These are phyloP conservation scores for Drosophila falleni DNA, from an alignment of 2,888 invertebrate species.

Conservation along the genomic window DNA sequence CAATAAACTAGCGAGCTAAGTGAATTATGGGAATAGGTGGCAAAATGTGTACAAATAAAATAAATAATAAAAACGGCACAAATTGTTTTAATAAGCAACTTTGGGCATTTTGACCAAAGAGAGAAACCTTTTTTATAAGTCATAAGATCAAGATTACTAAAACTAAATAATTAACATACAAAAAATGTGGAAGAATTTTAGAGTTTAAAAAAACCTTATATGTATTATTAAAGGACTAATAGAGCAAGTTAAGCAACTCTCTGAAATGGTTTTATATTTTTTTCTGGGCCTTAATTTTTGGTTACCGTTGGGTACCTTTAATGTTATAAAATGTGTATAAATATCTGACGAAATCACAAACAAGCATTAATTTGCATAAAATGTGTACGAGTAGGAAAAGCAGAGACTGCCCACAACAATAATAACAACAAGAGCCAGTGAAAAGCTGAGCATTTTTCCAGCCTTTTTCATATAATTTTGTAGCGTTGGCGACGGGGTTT, in stretches of 20 bases:
- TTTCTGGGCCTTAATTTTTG: conserved; percentile 17
- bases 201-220: neutral
- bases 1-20: conserved; percentile 54
- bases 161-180: neutral
- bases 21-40: conserved; percentile 53
- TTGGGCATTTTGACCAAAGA: neutral
- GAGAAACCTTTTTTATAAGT: conserved; percentile 20
- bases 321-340: conserved; percentile 33
- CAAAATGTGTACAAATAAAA: conserved; percentile 59
- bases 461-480: conserved; percentile 45
- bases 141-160: conserved; percentile 5
- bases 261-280: neutral
- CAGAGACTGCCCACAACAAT: conserved; percentile 43
- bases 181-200: neutral
- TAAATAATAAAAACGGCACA: conserved; percentile 33
- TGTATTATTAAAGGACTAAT: neutral
- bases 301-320: conserved; percentile 32
- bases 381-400: conserved; percentile 44
- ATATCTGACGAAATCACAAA: conserved; percentile 64
- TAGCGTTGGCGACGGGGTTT: conserved; percentile 28
- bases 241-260: neutral
- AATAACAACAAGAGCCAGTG: conserved; percentile 21
- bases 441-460: conserved; percentile 44
- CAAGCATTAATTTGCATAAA: conserved; percentile 77
- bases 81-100: conserved; percentile 58